phyloP scores from a whole-genome alignment of 2,113 vertebrate genomes.

The Abramis brama region DNA sequence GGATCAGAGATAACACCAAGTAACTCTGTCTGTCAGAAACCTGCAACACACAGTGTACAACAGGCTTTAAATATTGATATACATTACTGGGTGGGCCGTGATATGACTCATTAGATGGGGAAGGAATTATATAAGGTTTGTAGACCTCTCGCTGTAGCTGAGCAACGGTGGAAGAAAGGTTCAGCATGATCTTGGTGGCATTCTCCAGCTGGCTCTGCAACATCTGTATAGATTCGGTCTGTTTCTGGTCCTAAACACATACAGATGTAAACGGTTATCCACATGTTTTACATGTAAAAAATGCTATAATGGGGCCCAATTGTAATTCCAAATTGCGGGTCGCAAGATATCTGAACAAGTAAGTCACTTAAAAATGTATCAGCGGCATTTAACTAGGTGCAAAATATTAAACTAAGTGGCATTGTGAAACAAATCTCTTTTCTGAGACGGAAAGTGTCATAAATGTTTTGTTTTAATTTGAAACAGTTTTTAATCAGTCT shows the following conservation, averaged over 20 bases:
- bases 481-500: neutral
- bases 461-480: neutral
- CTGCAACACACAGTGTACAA: constrained; percentile 58
- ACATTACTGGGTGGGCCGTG: neutral
- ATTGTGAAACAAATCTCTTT: neutral
- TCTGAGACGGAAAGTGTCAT: neutral
- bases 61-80: neutral
- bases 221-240: constrained; percentile 94
- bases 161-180: constrained; percentile 83
- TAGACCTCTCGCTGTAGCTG: constrained; percentile 89
- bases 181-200: constrained; percentile 88
- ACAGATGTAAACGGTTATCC: neutral
- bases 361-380: no score
- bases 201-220: constrained; percentile 92
- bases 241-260: constrained; percentile 85
- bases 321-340: no score
- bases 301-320: neutral
- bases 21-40: constrained; percentile 93
- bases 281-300: neutral
- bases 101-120: neutral
- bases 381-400: no score
- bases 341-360: neutral
- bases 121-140: neutral
- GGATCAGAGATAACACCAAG: constrained; percentile 86
- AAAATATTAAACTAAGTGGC: no score